Base-by-base conservation (phyloP, 1,140 invertebrate species). In the Condylostylus longicornis region DNA sequence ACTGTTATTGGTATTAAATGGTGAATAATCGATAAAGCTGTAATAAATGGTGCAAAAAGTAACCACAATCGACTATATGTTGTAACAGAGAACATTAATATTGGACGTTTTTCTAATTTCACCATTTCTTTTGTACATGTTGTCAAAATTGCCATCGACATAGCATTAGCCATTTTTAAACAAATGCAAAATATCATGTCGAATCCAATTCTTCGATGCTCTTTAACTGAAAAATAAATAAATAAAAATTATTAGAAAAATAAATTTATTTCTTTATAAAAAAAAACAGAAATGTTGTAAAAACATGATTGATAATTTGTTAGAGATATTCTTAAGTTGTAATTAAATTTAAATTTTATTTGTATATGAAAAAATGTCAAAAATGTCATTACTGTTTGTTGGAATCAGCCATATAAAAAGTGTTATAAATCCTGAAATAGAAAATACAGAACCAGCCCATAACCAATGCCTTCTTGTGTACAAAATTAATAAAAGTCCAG, bases 111-210 rank as follows among this genome's bases (percentile, higher is more conserved):
- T n/a, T 47, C 53, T 0, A 41, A 21, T 3, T 50, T 42, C 0
- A 58, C 55, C 37, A 58, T 49, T 42, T 58, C 55, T 2, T 53
- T 45, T 0, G 55, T 54, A 25, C 55, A 58, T 4, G 55, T 54
- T 28, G 47, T 54, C 0, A 58, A 45, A 9, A 58, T 50, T 1
- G 55, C 50, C 21, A 58, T 45, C 0, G 55, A 49, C 4, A 49
- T 47, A 0, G 55, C 37, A n/a, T 54, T 58, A 17, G 53, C 48
- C 14, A 56, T 44, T 25, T 58, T 58, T 5, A 58, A 27, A 2
- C 47, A 35, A 8, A 58, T 38, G 48, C 55, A 58, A 4, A 58
- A 56, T 0, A 58, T 33, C 13, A 58, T 44, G 18, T 56, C 49
- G 29, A 54, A 27, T 2, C 51, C 51, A 1, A 55, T 47, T 5